Base-by-base conservation (phyloP, 2,888 invertebrate genomes). In the Tipula confusa region DNA sequence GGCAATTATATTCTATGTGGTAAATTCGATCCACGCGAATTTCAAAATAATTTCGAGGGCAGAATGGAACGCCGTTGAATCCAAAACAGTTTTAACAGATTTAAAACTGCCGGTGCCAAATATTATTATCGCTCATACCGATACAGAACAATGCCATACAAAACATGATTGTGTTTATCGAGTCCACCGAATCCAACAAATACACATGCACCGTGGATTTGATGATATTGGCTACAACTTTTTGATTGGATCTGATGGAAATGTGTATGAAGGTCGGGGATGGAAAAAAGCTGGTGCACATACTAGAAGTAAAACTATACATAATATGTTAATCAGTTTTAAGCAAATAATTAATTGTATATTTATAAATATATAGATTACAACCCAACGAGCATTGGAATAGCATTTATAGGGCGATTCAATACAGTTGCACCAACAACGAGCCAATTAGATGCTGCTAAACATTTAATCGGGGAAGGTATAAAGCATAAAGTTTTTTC, bases 171-270 rank as follows among this genome's bases (percentile, higher is more conserved):
- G 64, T 33, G n/a, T 82, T 9, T 31, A 15, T 29, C 48, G 29
- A n/a, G 15, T 92, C 4, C 90, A 92, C 24, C 86, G 89, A 15
- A 92, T 93, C 64, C 95, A 95, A 87, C 90, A 89, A 80, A 93
- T 91, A 86, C 95, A 96, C 88, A 93, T 95, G 84, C 93, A 94
- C 84, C 90, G 90, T 28, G 87, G 87, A n/a, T 86, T 89, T 0
- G 95, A 93, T 92, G 90, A 88, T 86, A 94, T 95, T 28, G 93
- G 90, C 0, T 95, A 95, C 88, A 96, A 94, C 87, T 96, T 95
- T 86, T 87, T 96, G 9, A 91, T 96, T 1, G 96, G 95, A 0
- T 94, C 94, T 5, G 95, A 95, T 86, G 95, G 95, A 0, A 90
- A 91, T 0, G 93, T 92, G 0, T 95, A 95, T 87, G 92, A 91